These are phyloP conservation scores for Argynnis bischoffii DNA, from an alignment of 2,888 invertebrate species.

Conservation along the genomic window DNA sequence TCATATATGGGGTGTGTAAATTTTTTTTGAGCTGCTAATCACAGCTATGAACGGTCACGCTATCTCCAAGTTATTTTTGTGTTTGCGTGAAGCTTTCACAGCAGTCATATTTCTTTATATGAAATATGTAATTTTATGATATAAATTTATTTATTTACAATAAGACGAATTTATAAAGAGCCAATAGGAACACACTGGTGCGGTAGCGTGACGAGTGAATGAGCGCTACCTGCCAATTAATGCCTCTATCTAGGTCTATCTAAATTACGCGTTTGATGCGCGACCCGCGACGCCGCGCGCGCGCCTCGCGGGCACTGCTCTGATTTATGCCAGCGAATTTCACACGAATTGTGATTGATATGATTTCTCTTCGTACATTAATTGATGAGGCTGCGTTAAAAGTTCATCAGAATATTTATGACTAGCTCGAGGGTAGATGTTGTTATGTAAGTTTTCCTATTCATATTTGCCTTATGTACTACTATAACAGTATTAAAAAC, in stretches of 20 bases:
- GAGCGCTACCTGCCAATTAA: constrained; percentile 26
- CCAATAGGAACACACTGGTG: neutral
- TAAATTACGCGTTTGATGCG: neutral
- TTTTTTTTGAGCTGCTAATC: too few species aligned
- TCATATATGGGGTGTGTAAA: too few species aligned
- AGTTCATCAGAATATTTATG: neutral
- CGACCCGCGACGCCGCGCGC: neutral
- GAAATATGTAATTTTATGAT: too few species aligned
- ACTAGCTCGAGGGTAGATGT: too few species aligned
- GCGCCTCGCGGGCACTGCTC: constrained; percentile 6
- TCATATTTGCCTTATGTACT: too few species aligned
- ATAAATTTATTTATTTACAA: too few species aligned
- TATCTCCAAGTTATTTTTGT: too few species aligned
- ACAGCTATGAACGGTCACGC: too few species aligned
- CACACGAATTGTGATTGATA: constrained; percentile 11
- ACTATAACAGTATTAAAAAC: too few species aligned
- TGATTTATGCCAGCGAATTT: constrained; percentile 13
- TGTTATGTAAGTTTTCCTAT: too few species aligned
- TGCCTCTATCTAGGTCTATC: constrained; percentile 9
- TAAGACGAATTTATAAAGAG: neutral
- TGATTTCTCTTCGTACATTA: constrained; percentile 2
- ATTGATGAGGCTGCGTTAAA: neutral
- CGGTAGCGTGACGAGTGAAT: constrained; percentile 29
- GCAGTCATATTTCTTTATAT: too few species aligned
- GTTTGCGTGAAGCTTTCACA: too few species aligned